Evolutionary conservation across 2,888 invertebrate species (phyloP).

Genomic region (Spodoptera littoralis): DNA sequence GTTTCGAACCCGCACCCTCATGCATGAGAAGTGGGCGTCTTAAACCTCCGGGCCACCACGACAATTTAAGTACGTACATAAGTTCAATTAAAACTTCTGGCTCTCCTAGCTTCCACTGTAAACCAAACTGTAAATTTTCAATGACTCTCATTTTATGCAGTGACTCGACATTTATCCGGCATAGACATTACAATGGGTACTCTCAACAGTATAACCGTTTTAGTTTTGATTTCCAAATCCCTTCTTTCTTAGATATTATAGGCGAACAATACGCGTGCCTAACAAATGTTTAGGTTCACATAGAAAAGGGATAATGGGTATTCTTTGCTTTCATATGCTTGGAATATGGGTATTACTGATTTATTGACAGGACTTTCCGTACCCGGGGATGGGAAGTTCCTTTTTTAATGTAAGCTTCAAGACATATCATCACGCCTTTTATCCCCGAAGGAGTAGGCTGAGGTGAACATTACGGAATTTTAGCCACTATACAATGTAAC

Average conservation of each 20-base stretch:
- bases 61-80: too few species aligned
- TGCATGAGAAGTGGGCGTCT: too few species aligned
- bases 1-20: too few species aligned
- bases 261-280: constrained; percentile 35
- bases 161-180: constrained; percentile 69
- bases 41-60: too few species aligned
- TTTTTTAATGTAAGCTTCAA: too few species aligned
- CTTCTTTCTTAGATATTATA: constrained; percentile 57
- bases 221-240: constrained; percentile 68
- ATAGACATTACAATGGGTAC: constrained; percentile 64
- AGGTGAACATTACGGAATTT: too few species aligned
- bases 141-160: constrained; percentile 70
- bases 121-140: constrained; percentile 53
- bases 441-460: too few species aligned
- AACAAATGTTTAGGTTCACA: constrained; percentile 27
- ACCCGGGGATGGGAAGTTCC: too few species aligned
- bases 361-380: not conserved
- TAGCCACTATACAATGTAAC: too few species aligned
- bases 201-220: constrained; percentile 70
- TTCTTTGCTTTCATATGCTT: constrained; percentile 14
- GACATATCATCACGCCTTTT: too few species aligned
- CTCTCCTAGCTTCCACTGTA: constrained; percentile 34
- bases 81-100: too few species aligned
- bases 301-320: constrained; percentile 15
- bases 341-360: constrained; percentile 21